Base-by-base conservation (phyloP, 2,888 invertebrate species). In the Gasteruption jaculator region DNA sequence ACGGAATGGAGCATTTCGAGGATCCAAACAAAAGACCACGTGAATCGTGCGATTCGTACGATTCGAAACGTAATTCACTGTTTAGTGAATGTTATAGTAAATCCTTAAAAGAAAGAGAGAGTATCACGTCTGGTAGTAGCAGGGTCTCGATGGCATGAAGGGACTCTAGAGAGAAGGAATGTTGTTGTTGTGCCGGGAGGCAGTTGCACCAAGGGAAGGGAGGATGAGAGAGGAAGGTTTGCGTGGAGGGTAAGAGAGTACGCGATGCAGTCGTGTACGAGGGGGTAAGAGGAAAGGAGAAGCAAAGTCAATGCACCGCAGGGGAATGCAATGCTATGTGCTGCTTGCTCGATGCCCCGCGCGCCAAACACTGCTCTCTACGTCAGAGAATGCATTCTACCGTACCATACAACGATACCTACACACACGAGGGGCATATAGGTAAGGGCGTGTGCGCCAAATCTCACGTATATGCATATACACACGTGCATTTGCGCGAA, bases 271-370 rank as follows among this genome's bases (percentile, higher is more conserved):
- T 20, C n/a, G n/a, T n/a, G n/a, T n/a, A n/a, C n/a, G 24, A 35
- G 31, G 38, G 19, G 25, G 35, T 40, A 45, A 47, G 42, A 21
- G 40, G 27, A 25, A 21, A 21, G 30, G 38, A 36, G 30, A 18
- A 50, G 53, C 55, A 54, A 60, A 68, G 68, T 67, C 66, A 67
- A 68, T 68, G 67, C 63, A 67, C 67, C 63, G 56, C 62, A 56
- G 61, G 66, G 62, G 66, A 68, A 68, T 67, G 66, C 65, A 65
- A 63, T 53, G 55, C n/a, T n/a, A n/a, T n/a, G n/a, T n/a, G n/a
- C n/a, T n/a, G n/a, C n/a, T n/a, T n/a, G n/a, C 52, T 52, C 54
- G 55, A 57, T 50, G 56, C 51, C 50, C 57, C 55, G 54, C 57
- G 52, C 57, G 57, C 57, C 60, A 52, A 46, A 54, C 60, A 51